Conservation (phyloP, 1,140 invertebrate species). For the Steinernema feltiae region DNA sequence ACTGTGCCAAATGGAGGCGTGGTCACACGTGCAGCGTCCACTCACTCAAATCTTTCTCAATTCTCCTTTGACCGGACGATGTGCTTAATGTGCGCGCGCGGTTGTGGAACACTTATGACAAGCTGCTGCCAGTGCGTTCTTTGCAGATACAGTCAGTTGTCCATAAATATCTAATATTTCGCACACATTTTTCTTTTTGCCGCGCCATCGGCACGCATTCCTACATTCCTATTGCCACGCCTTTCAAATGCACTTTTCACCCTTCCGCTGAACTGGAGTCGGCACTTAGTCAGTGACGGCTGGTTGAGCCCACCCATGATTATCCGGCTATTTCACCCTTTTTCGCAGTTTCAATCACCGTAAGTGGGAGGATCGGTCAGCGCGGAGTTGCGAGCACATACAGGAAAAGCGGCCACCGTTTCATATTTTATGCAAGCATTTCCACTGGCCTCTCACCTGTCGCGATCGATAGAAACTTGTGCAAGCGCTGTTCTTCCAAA, state of each 20-base stretch:
- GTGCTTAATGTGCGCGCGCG: background rate
- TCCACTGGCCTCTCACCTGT: background rate
- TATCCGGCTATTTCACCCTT: background rate
- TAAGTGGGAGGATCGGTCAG: background rate
- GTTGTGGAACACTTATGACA: constrained; percentile 2
- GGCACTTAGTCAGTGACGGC: background rate
- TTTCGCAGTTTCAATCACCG: background rate
- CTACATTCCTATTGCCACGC: background rate
- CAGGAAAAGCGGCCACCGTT: background rate
- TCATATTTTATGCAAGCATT: background rate
- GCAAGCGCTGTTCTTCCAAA: background rate
- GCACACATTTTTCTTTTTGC: background rate
- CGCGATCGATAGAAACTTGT: background rate
- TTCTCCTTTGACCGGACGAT: background rate
- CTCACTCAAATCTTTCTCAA: background rate
- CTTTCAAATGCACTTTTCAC: background rate
- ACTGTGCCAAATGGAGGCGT: background rate
- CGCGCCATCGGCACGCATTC: background rate
- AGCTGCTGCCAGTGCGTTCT: background rate
- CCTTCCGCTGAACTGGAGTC: background rate
- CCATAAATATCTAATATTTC: background rate
- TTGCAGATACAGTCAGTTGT: background rate
- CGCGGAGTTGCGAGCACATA: background rate
- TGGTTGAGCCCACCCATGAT: background rate
- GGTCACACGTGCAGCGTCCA: background rate